Percentiles rank a stretch among this genome's conserved stretches.
Evolutionary conservation across 2,888 invertebrate genomes (phyloP).

Genomic region (Pardosa pseudoannulata): DNA sequence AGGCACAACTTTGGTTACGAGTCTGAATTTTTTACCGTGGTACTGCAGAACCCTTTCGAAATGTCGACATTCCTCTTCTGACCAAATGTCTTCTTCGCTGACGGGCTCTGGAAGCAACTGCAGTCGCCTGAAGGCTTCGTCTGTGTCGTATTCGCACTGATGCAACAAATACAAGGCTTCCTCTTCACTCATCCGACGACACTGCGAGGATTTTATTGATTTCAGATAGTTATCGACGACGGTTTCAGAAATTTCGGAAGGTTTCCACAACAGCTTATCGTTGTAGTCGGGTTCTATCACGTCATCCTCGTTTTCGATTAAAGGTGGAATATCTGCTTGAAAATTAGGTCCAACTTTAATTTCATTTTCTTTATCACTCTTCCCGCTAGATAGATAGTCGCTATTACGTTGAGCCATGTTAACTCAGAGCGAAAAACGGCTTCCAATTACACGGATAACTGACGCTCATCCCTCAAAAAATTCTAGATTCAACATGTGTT

Average conservation of each 20-base stretch:
- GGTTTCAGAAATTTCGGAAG: background rate
- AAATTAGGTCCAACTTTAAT: background rate
- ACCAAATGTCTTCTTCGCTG: background rate
- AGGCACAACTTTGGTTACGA: conserved; percentile 14
- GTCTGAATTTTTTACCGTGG: conserved; percentile 25
- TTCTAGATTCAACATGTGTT: no score
- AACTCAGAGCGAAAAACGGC: no score
- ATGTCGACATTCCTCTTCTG: background rate
- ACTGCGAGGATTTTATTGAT: background rate
- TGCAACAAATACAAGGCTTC: conserved; percentile 18
- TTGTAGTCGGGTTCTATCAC: background rate
- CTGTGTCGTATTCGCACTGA: conserved; percentile 13
- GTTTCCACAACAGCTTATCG: background rate
- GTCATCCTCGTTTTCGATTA: background rate
- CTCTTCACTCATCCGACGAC: conserved; percentile 1
- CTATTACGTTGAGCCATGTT: no score
- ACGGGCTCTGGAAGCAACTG: background rate
- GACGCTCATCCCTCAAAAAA: no score
- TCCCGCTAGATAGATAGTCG: background rate
- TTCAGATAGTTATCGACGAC: conserved; percentile 13
- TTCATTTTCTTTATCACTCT: background rate
- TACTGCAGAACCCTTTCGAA: conserved; percentile 22
- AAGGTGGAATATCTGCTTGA: conserved; percentile 24
- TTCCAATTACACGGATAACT: no score
- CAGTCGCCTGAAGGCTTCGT: conserved; percentile 11